Conservation (phyloP, 2,888 invertebrate species). For the Acheta domesticus region DNA sequence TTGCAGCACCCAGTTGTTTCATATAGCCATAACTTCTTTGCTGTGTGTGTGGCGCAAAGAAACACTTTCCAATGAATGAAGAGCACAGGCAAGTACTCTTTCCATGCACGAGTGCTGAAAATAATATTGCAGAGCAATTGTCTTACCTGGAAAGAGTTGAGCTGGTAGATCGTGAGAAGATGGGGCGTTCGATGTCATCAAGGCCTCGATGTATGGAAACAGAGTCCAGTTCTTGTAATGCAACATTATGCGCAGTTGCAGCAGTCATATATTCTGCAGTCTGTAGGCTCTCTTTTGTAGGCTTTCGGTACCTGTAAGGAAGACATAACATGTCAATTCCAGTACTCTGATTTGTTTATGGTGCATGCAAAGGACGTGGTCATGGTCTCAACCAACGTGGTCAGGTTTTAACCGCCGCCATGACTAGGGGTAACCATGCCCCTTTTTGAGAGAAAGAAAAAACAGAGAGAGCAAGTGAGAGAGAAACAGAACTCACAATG, state of each 20-base stretch:
- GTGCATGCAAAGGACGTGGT: neutral
- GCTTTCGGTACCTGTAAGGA: constrained; percentile 67
- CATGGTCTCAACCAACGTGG: too few relatives aligned
- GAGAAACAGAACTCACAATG: neutral
- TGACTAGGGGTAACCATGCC: neutral
- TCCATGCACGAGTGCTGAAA: too few relatives aligned
- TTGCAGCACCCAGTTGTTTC: too few relatives aligned
- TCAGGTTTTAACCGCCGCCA: neutral
- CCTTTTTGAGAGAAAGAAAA: neutral
- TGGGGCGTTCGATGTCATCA: constrained; percentile 61
- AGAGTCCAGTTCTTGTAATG: constrained; percentile 55
- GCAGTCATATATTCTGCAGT: constrained; percentile 71
- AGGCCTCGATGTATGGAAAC: constrained; percentile 79
- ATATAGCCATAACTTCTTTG: too few relatives aligned
- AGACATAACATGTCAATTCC: neutral
- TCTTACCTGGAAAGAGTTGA: constrained; percentile 55
- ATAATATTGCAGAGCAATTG: too few relatives aligned
- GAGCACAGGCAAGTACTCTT: too few relatives aligned
- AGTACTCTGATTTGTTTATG: neutral
- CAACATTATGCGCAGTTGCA: constrained; percentile 51
- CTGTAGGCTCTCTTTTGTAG: constrained; percentile 65
- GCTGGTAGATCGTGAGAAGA: constrained; percentile 51
- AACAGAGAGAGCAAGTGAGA: neutral
- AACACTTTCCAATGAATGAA: too few relatives aligned
- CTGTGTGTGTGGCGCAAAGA: too few relatives aligned